phyloP scores from a whole-genome alignment of 2,797 vertebrate genomes.

The Ctenopoma kingsleyae region DNA sequence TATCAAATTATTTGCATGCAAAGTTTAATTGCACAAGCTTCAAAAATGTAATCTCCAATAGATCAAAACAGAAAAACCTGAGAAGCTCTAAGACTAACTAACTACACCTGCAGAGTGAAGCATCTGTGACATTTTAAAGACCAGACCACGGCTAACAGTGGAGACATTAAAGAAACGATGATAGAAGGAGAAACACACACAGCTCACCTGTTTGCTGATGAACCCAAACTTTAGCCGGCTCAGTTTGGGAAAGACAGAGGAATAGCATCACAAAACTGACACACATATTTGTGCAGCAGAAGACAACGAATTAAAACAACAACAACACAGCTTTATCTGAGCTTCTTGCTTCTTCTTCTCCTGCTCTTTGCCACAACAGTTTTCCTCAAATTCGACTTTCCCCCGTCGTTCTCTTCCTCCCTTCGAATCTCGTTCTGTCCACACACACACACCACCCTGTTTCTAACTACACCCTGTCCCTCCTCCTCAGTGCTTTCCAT shows the following conservation, averaged over 20 bases:
- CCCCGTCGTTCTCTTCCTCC: constrained; percentile 35
- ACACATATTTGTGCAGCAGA: constrained; percentile 65
- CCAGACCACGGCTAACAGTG: background rate
- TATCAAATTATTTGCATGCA: background rate
- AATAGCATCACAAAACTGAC: constrained; percentile 63
- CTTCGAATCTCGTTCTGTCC: constrained; percentile 38
- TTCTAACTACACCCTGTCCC: constrained; percentile 70
- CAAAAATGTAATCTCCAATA: background rate
- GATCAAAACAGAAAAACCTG: background rate
- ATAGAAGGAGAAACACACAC: constrained; percentile 12
- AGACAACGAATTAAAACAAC: constrained; percentile 1
- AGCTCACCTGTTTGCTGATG: constrained; percentile 78
- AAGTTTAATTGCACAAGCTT: background rate
- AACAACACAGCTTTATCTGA: constrained; percentile 8
- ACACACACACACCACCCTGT: constrained; percentile 54
- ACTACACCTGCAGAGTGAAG: constrained; percentile 7
- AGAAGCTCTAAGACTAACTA: background rate
- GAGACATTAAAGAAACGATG: constrained; percentile 2
- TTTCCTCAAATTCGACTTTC: constrained; percentile 44
- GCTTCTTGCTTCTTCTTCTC: constrained; percentile 30
- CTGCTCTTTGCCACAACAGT: constrained; percentile 44
- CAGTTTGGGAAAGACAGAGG: constrained; percentile 65
- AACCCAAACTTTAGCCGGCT: constrained; percentile 57
- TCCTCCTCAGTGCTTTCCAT: constrained; percentile 61
- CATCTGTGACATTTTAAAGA: background rate